A percentile compares a stretch with the other conserved stretches of the same genome.
These are phyloP conservation scores for Drosophila neutralis DNA, from an alignment of 2,888 invertebrate species.

Conservation along the genomic window DNA sequence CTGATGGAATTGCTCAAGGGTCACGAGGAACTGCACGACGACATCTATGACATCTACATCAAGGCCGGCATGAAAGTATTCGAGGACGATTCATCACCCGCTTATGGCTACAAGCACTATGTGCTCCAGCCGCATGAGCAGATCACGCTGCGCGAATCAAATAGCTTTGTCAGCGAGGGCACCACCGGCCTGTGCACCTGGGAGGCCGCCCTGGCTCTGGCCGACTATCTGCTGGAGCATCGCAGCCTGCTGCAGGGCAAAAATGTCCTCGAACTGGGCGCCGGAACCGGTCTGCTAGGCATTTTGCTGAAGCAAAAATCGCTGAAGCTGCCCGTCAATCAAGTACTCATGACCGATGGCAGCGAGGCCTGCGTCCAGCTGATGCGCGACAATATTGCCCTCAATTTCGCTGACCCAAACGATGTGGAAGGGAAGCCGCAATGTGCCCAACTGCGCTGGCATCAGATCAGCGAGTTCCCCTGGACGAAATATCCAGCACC, in stretches of 20 bases:
- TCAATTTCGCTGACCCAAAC: slow-evolving; percentile 85
- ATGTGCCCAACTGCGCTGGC: slow-evolving; percentile 85
- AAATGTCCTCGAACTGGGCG: slow-evolving; percentile 90
- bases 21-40: slow-evolving; percentile 87
- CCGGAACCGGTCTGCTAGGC: slow-evolving; percentile 91
- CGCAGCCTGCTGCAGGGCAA: slow-evolving; percentile 86
- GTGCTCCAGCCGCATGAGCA: slow-evolving; percentile 72
- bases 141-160: slow-evolving; percentile 89
- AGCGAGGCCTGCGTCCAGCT: slow-evolving; percentile 88
- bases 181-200: slow-evolving; percentile 92
- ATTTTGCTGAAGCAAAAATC: slow-evolving; percentile 88
- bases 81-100: neutral
- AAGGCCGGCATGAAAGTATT: neutral
- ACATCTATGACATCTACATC: slow-evolving; percentile 85
- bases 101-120: slow-evolving; percentile 88
- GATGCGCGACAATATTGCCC: slow-evolving; percentile 87
- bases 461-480: slow-evolving; percentile 82
- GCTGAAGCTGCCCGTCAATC: slow-evolving; percentile 82
- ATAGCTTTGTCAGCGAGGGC: slow-evolving; percentile 90
- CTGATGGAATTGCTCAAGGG: slow-evolving; percentile 87
- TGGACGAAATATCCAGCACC: slow-evolving; percentile 76
- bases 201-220: slow-evolving; percentile 90
- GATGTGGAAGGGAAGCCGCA: slow-evolving; percentile 22
- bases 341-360: slow-evolving; percentile 89
- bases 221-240: slow-evolving; percentile 89